phyloP scores from a whole-genome alignment of 30 jellyfish, hydroid and myxozoan species.

The Hydra vulgaris region DNA sequence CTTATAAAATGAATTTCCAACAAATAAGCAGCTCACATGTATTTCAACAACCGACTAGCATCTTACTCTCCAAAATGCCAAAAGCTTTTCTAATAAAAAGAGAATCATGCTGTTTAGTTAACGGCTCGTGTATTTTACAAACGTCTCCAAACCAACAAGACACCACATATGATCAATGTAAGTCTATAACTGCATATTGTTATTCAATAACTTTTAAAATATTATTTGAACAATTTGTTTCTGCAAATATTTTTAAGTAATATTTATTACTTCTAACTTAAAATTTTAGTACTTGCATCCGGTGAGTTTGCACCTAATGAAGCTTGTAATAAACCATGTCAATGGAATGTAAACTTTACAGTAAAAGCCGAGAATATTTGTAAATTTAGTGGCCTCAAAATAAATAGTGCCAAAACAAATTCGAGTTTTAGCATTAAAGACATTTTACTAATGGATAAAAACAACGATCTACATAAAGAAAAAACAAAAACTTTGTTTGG shows the following conservation, averaged over 20 bases:
- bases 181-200: too few species aligned
- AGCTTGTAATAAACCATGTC: not conserved
- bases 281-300: not conserved
- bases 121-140: not conserved
- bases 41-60: too few species aligned
- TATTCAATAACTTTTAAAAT: too few species aligned
- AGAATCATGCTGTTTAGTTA: not conserved
- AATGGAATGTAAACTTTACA: not conserved
- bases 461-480: not conserved
- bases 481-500: not conserved
- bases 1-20: not conserved
- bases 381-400: not conserved
- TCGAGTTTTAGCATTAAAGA: not conserved
- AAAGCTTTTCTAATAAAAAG: not conserved
- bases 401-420: not conserved
- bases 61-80: not conserved
- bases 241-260: too few species aligned
- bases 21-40: too few species aligned
- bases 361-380: not conserved
- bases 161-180: not conserved
- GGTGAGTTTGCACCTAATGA: not conserved
- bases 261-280: too few species aligned
- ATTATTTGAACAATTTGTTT: too few species aligned
- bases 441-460: not conserved
- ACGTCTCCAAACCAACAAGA: not conserved